These are phyloP conservation scores for Cosmorhoe ocellata DNA, from an alignment of 2,888 invertebrate species.

Conservation along the genomic window DNA sequence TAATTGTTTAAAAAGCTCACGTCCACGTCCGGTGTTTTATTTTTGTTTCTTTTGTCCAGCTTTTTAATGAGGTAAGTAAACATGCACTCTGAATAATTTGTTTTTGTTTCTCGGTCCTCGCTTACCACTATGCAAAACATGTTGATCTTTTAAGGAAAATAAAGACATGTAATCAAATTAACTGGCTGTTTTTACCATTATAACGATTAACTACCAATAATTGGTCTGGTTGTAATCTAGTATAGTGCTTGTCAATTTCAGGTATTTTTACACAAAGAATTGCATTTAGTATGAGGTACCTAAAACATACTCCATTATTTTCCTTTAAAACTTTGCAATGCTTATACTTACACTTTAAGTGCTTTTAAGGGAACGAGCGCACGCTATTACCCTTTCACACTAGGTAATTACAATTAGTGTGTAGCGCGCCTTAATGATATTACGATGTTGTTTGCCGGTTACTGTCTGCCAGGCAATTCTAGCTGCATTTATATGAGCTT, in stretches of 20 bases:
- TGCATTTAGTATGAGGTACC: too few species aligned
- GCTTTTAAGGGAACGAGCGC: conserved; percentile 28
- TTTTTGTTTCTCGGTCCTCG: conserved; percentile 16
- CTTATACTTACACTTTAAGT: conserved; percentile 23
- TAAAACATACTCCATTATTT: conserved; percentile 9
- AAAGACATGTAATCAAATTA: not conserved
- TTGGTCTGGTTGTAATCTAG: too few species aligned
- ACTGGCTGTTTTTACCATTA: too few species aligned
- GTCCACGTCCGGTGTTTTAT: conserved; percentile 1
- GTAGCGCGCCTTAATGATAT: conserved; percentile 26
- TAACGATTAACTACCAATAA: too few species aligned
- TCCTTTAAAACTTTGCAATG: conserved; percentile 15
- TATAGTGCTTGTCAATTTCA: too few species aligned
- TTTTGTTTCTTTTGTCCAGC: conserved; percentile 9
- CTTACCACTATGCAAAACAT: conserved; percentile 1
- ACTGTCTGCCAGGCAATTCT: conserved; percentile 18
- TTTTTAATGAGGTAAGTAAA: conserved; percentile 26
- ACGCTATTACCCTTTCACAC: conserved; percentile 28
- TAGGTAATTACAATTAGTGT: conserved; percentile 29
- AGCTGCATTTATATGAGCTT: conserved; percentile 14
- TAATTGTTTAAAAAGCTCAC: not conserved
- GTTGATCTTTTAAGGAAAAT: not conserved
- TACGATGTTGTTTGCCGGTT: conserved; percentile 23
- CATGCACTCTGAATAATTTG: conserved; percentile 24
- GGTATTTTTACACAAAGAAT: too few species aligned